Base-by-base conservation (phyloP, 2,888 invertebrate genomes). In the Dasypogon diadema region DNA sequence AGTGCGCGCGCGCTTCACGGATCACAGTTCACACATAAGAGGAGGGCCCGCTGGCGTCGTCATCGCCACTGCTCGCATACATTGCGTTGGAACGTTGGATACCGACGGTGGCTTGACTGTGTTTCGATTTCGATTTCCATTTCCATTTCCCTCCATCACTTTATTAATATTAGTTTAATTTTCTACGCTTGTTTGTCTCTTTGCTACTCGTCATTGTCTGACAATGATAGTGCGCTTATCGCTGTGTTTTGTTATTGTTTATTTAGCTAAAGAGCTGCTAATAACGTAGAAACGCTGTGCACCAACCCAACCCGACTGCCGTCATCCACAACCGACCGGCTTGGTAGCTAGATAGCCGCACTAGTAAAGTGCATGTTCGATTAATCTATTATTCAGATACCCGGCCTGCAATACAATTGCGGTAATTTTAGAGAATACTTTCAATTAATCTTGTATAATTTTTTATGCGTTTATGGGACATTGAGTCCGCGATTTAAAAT, bases 211-310 rank as follows among this genome's bases (percentile, higher is more conserved):
- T 63, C 58, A 58, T 30, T 58, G 58, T 42, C 63, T 63, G 63
- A 42, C 14, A 48, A 48, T 16, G 48, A 68, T 68, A 68, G 65
- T 68, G 65, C 18, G 46, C 48, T 68, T 68, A 48, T 68, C 65
- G 48, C 26, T 68, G 48, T 48, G 24, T 68, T 34, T 65, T 68
- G 48, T 68, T 68, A 68, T 68, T 68, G 65, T 68, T 68, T 68
- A 48, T 68, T 48, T 68, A 68, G 22, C 16, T 24, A 63, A 63
- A 42, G 42, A 60, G 42, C 24, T 22, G 16, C 37, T 48, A 68
- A 65, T 65, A 65, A 14, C 2, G 5, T 16, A 16, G 48, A n/a
- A 48, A 42, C 10, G 16, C 21, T 63, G n/a, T 16, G 5, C 1
- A 12, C 42, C 12, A 12, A 42, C n/a, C 10, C 34, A 42, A 42